phyloP scores from a whole-genome alignment of 2,113 vertebrate genomes.

The Strix aluco region DNA sequence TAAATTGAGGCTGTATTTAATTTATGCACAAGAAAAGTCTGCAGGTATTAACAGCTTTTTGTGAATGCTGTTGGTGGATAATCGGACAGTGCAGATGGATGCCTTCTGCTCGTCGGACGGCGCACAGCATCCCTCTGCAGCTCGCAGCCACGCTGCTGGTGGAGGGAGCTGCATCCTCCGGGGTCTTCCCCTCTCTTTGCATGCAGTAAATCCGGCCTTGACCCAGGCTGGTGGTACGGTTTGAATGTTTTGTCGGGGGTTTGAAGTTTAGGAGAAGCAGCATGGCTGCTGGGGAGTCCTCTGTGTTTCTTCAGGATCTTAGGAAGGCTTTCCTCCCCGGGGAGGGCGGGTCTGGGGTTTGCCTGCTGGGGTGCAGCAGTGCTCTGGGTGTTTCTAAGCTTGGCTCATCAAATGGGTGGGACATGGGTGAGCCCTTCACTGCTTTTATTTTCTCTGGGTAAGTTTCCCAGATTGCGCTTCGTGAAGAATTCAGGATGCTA shows the following conservation, averaged over 20 bases:
- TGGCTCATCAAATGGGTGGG: accelerated
- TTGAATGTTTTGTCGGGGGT: background rate
- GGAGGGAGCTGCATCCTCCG: accelerated
- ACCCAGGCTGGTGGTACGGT: too few relatives aligned
- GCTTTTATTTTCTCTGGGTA: background rate
- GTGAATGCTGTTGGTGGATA: background rate
- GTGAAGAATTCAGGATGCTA: background rate
- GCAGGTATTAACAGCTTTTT: background rate
- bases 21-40: background rate
- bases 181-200: background rate
- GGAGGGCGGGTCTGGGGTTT: background rate
- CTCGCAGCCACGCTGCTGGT: accelerated
- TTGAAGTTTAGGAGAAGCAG: background rate
- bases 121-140: background rate
- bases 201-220: background rate
- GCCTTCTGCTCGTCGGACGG: background rate
- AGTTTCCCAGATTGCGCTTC: background rate
- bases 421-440: background rate
- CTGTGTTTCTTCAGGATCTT: background rate
- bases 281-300: background rate
- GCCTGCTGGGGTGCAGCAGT: too few relatives aligned
- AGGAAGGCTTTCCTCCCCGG: background rate
- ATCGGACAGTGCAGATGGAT: accelerated
- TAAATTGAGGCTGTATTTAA: background rate
- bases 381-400: background rate